Base-by-base conservation (phyloP, 2,797 vertebrate genomes). In the Jordanella pulchra region DNA sequence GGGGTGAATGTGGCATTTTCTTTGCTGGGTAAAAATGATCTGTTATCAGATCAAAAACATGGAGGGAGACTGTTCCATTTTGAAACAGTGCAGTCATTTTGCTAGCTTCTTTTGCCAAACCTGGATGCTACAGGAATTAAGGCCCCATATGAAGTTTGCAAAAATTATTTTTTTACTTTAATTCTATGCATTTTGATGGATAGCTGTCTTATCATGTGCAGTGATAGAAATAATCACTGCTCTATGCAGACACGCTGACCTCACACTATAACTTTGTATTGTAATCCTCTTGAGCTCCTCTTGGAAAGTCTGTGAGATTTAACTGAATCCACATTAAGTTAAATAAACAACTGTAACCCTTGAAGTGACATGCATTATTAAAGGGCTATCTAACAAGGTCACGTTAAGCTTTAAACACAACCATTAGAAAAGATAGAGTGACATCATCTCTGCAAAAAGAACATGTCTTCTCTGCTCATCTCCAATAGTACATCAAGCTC, bases 161-260 rank as follows among this genome's bases (percentile, higher is more conserved):
- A 25, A 63, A 63, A 15, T 56, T 5, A 30, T 12, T 10, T 21
- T 55, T 56, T 42, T n/a, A n/a, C 15, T n/a, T 10, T 18, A 13
- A 39, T 76, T 82, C 32, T 71, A 85, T 60, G 72, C 32, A 68
- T 42, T 65, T 79, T 85, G 71, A 76, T 61, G 66, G 27, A 45
- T 7, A 15, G 39, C 63, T 73, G 63, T 79, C 44, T 80, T 60
- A 71, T 75, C 35, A 54, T 73, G 45, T 72, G 75, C 72, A 76
- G 77, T 86, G 75, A 71, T 61, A 79, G 71, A 82, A 87, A 88
- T 91, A 85, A 89, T 76, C 80, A 66, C 79, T 72, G 51, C 69
- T 72, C 75, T 78, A 77, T 79, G 73, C 76, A 68, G 65, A 68
- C 23, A 79, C 15, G 1, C 71, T 86, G 89, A 79, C 78, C 75